Evolutionary conservation across 2,888 invertebrate species (phyloP).

Genomic region (Yponomeuta malinellus): DNA sequence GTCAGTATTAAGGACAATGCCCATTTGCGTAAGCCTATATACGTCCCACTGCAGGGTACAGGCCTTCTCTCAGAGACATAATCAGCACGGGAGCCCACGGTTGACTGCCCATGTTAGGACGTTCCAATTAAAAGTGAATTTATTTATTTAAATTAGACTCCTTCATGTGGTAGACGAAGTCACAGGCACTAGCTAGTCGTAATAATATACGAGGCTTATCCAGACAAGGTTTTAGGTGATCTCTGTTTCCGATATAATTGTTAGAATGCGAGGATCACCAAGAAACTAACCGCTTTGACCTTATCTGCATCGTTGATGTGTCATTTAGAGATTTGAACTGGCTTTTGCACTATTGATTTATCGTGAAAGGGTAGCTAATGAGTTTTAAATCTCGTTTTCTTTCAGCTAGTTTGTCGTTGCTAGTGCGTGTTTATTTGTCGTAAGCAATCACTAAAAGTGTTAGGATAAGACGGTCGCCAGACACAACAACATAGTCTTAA

Average conservation of each 20-base stretch:
- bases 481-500: too few relatives aligned
- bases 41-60: not conserved
- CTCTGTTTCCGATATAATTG: not conserved
- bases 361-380: not conserved
- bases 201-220: not conserved
- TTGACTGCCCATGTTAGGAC: too few relatives aligned
- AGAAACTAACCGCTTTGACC: not conserved
- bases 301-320: not conserved
- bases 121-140: too few relatives aligned
- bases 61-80: not conserved
- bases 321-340: not conserved
- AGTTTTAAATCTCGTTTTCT: not conserved
- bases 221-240: not conserved
- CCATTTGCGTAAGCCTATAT: not conserved
- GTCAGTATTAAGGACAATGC: too few relatives aligned
- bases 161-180: not conserved
- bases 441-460: not conserved
- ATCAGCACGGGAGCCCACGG: not conserved
- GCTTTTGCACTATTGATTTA: conserved; percentile 9
- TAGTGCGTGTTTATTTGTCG: not conserved
- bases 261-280: not conserved
- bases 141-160: too few relatives aligned
- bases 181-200: not conserved
- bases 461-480: too few relatives aligned
- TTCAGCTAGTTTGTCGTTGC: not conserved